These are phyloP conservation scores for Machimus atricapillus DNA, from an alignment of 2,888 invertebrate genomes.

Conservation along the genomic window DNA sequence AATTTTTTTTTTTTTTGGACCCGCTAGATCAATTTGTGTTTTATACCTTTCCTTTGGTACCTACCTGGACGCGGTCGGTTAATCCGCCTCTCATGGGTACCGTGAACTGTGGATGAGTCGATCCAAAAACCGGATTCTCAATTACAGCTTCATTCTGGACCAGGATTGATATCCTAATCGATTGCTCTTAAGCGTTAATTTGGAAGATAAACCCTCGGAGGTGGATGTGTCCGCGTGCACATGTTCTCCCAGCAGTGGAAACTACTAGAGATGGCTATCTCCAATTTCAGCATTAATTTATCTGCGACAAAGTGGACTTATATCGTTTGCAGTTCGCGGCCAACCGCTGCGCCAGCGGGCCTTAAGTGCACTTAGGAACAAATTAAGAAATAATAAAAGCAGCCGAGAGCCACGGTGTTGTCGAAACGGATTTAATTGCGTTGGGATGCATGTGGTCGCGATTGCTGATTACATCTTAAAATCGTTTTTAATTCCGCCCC, in stretches of 20 bases:
- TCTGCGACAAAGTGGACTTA: constrained; percentile 25
- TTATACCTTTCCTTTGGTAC: background rate
- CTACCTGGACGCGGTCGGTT: background rate
- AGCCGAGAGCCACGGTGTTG: background rate
- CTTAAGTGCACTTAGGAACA: background rate
- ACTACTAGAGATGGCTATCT: constrained; percentile 17
- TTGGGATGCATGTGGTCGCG: background rate
- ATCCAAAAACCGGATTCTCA: constrained; percentile 31
- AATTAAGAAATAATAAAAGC: constrained; percentile 28
- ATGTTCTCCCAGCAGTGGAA: constrained; percentile 4
- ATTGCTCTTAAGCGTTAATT: constrained; percentile 29
- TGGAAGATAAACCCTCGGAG: constrained; percentile 3
- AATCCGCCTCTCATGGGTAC: background rate
- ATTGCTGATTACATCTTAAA: background rate
- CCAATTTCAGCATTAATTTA: constrained; percentile 13
- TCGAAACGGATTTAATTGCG: background rate
- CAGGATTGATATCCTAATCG: constrained; percentile 13
- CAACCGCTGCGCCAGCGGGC: background rate
- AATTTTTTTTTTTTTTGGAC: background rate
- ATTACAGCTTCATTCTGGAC: constrained; percentile 26
- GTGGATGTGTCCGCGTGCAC: background rate
- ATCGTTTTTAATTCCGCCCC: background rate
- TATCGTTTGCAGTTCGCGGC: background rate
- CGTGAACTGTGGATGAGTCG: background rate
- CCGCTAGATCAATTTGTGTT: constrained; percentile 22